phyloP scores from a whole-genome alignment of 1,140 invertebrate genomes.

The Gryllus bimaculatus region DNA sequence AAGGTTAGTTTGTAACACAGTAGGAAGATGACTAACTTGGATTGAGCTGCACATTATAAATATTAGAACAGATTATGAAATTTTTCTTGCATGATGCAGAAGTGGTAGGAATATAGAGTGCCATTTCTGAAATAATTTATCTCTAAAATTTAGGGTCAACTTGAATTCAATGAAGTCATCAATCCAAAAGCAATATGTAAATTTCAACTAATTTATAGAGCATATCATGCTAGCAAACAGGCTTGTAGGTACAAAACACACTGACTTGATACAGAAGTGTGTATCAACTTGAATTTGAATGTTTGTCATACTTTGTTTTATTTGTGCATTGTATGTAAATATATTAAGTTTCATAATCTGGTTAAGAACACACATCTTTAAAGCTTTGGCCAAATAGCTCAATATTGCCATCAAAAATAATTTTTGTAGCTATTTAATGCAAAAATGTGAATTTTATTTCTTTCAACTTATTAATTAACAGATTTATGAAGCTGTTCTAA shows the following conservation, averaged over 20 bases:
- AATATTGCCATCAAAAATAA: too few species aligned
- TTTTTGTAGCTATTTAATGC: too few species aligned
- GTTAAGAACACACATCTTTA: too few species aligned
- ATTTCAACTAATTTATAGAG: neutral
- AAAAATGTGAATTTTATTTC: too few species aligned
- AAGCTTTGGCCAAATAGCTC: too few species aligned
- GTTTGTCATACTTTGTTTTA: neutral
- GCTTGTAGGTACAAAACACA: neutral
- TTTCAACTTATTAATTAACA: too few species aligned
- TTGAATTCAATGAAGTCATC: neutral
- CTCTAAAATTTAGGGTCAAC: neutral
- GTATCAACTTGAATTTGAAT: neutral
- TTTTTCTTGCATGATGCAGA: too few species aligned
- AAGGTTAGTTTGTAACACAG: neutral
- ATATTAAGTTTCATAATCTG: too few species aligned
- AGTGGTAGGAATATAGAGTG: too few species aligned
- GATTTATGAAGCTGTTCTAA: too few species aligned
- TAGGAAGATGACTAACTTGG: neutral
- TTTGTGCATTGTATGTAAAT: too few species aligned
- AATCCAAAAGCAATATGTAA: neutral
- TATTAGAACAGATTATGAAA: neutral
- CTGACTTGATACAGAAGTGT: neutral
- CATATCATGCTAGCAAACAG: neutral
- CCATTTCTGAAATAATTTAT: neutral
- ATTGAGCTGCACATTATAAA: neutral